Evolutionary conservation across 1,140 invertebrate genomes (phyloP).

Genomic region (Armadillidium nasatum): DNA sequence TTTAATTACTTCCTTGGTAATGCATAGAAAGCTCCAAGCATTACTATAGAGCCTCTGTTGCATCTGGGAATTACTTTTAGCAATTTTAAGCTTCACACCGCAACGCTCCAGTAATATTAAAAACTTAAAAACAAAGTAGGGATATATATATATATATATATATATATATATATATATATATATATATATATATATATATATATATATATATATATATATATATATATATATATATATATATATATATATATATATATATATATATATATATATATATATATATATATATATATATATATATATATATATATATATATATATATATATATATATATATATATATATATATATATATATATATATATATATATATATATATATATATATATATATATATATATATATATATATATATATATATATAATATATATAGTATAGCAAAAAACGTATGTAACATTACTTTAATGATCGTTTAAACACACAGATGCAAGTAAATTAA

Average conservation of each 20-base stretch:
- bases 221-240: constrained; percentile 15
- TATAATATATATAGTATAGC: neutral
- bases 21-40: too few species aligned
- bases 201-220: constrained; percentile 9
- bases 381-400: neutral
- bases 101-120: too few species aligned
- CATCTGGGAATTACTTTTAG: neutral
- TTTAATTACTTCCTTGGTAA: too few species aligned
- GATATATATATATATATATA: neutral
- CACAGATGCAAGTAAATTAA: too few species aligned
- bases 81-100: neutral
- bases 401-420: neutral
- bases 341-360: neutral
- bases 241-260: neutral
- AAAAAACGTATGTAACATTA: too few species aligned
- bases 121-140: too few species aligned
- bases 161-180: neutral
- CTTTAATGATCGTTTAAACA: too few species aligned
- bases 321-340: neutral
- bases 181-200: constrained; percentile 2
- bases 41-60: too few species aligned
- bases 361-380: neutral
- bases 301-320: neutral
- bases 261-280: neutral
- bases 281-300: neutral